A percentile compares a stretch with the other conserved stretches of the same genome.
Conservation (phyloP, 1,140 invertebrate species). For the Saccostrea echinata region DNA sequence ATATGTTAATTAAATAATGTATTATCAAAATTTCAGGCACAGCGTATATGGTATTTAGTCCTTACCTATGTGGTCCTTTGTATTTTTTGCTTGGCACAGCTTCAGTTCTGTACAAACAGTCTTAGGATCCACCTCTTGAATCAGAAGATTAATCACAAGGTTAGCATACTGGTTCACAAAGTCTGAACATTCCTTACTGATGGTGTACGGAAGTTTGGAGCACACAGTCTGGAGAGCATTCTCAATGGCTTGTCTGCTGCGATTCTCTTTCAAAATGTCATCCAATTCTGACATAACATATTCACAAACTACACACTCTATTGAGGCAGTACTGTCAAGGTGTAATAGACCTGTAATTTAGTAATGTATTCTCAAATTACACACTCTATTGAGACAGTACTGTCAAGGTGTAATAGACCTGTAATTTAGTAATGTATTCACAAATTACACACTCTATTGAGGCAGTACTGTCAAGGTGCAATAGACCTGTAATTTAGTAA, state of each 20-base stretch:
- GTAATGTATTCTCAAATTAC: conserved; percentile 50
- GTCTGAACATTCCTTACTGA: conserved; percentile 86
- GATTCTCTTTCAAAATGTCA: conserved; percentile 37
- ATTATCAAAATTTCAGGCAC: not conserved
- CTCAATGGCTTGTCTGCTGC: conserved; percentile 27
- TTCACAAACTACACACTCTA: conserved; percentile 56
- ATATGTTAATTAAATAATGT: no score
- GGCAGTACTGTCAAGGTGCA: not conserved
- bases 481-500: not conserved
- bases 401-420: not conserved
- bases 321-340: not conserved
- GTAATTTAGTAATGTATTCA: conserved; percentile 44
- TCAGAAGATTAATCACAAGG: conserved; percentile 87
- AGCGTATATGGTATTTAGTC: not conserved
- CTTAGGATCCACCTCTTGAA: conserved; percentile 86
- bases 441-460: conserved; percentile 49
- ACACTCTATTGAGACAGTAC: conserved; percentile 36
- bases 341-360: not conserved
- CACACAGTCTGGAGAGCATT: conserved; percentile 81
- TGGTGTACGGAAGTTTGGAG: conserved; percentile 85
- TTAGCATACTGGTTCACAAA: conserved; percentile 91
- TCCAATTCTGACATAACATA: conserved; percentile 51
- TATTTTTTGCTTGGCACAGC: conserved; percentile 82
- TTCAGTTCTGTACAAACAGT: conserved; percentile 86
- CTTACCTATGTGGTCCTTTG: not conserved